A percentile compares a stretch with the other conserved stretches of the same genome.
Conservation (phyloP, 1,140 invertebrate genomes). For the Dinothrombium tinctorium region DNA sequence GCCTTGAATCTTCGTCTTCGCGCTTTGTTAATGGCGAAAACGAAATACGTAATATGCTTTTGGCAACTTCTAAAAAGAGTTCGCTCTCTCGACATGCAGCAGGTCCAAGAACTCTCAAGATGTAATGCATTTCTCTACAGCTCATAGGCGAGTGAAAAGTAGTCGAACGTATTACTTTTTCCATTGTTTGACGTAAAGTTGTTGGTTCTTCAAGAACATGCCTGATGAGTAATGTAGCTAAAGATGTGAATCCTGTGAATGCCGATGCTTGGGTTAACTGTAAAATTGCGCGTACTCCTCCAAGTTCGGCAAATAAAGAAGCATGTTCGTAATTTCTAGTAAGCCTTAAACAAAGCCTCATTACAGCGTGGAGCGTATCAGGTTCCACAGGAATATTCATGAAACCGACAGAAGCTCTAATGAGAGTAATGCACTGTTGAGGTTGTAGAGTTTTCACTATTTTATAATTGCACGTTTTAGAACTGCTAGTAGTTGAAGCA, state of each 20-base stretch:
- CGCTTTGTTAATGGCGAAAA: slow-evolving; percentile 23
- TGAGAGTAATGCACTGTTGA: slow-evolving; percentile 7
- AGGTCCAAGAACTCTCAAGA: slow-evolving; percentile 48
- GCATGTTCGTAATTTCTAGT: slow-evolving; percentile 51
- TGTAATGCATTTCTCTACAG: slow-evolving; percentile 56
- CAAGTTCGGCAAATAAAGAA: slow-evolving; percentile 42
- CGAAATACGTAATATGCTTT: slow-evolving; percentile 42
- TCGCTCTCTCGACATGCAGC: slow-evolving; percentile 50
- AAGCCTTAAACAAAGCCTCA: slow-evolving; percentile 47
- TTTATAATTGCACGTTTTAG: neutral
- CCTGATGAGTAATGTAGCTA: slow-evolving; percentile 54
- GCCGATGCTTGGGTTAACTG: slow-evolving; percentile 39
- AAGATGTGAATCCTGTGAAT: slow-evolving; percentile 49
- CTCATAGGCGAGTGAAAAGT: slow-evolving; percentile 31
- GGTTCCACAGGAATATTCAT: slow-evolving; percentile 41
- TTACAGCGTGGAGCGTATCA: slow-evolving; percentile 48
- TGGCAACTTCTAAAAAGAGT: slow-evolving; percentile 43
- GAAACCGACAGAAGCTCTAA: slow-evolving; percentile 39
- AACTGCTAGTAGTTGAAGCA: neutral
- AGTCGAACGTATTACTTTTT: slow-evolving; percentile 29
- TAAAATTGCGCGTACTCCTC: slow-evolving; percentile 44
- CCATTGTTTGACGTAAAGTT: slow-evolving; percentile 50
- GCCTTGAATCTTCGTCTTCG: slow-evolving; percentile 24
- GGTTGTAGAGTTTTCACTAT: slow-evolving; percentile 4
- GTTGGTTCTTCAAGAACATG: slow-evolving; percentile 56